Conservation (phyloP, 2,113 vertebrate genomes). For the Castor canadensis region DNA sequence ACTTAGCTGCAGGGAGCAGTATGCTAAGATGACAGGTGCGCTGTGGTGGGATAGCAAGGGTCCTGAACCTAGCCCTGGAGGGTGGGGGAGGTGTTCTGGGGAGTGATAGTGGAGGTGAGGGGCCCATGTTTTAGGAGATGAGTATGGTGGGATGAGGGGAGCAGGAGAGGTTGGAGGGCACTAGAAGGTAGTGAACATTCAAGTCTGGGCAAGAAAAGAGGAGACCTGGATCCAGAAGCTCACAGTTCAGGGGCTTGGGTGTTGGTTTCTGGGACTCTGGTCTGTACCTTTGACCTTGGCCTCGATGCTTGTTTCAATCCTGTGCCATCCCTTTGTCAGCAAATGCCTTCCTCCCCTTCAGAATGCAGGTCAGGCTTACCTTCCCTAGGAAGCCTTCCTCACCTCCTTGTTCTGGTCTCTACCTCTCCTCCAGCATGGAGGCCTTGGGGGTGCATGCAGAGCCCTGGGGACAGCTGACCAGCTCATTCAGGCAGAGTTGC, state of each 20-base stretch:
- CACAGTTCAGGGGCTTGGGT: background rate
- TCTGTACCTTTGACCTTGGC: background rate
- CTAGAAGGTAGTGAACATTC: background rate
- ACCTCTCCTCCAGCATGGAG: background rate
- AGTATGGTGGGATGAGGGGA: background rate
- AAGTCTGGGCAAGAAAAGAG: background rate
- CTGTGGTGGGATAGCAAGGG: background rate
- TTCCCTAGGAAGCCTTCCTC: background rate
- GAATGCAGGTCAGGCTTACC: background rate
- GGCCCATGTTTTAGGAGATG: background rate
- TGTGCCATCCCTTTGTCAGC: background rate
- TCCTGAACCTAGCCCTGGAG: background rate
- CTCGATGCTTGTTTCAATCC: background rate
- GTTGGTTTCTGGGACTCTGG: constrained; percentile 4
- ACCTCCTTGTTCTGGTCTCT: background rate
- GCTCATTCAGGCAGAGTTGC: background rate
- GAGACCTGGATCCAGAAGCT: background rate
- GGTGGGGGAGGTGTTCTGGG: background rate
- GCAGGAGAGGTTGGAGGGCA: background rate
- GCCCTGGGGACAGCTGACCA: background rate
- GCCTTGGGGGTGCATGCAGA: background rate
- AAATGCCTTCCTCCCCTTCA: background rate
- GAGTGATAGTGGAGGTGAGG: background rate
- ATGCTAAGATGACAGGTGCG: background rate
- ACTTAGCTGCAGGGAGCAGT: background rate